A percentile compares a stretch with the other conserved stretches of the same genome.
Evolutionary conservation across 92 coral and sea anemone species (phyloP).

Genomic region (Porites divaricata): DNA sequence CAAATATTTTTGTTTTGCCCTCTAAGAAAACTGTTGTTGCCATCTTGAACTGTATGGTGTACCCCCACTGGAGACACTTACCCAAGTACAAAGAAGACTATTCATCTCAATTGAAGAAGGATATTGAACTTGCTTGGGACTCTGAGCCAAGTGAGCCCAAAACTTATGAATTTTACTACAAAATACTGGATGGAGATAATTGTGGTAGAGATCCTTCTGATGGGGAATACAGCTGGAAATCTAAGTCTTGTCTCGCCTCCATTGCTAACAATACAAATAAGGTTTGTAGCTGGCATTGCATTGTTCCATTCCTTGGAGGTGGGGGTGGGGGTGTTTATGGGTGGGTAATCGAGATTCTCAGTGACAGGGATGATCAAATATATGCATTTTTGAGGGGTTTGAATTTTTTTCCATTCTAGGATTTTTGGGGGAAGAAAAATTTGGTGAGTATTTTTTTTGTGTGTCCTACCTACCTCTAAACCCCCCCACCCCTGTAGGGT

Average conservation of each 20-base stretch:
- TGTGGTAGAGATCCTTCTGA: constrained; percentile 64
- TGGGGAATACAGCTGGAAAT: constrained; percentile 63
- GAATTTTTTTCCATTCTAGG: too few relatives aligned
- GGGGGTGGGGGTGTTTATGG: too few relatives aligned
- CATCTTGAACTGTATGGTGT: constrained; percentile 81
- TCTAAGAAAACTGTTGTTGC: constrained; percentile 92
- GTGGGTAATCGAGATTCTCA: too few relatives aligned
- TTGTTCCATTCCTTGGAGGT: too few relatives aligned
- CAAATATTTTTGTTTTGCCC: not conserved
- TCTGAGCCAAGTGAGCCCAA: constrained; percentile 90
- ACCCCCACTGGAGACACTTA: constrained; percentile 92
- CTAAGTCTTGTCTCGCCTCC: constrained; percentile 84
- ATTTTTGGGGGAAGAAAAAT: too few relatives aligned
- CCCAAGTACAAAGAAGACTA: constrained; percentile 69
- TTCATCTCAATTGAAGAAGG: constrained; percentile 64
- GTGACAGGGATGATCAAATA: too few relatives aligned
- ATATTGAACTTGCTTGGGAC: constrained; percentile 86
- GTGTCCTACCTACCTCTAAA: too few relatives aligned
- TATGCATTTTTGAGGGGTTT: too few relatives aligned
- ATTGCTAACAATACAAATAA: constrained; percentile 79
- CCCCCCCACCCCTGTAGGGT: too few relatives aligned
- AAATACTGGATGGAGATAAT: constrained; percentile 83
- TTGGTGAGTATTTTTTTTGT: too few relatives aligned
- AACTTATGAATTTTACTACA: constrained; percentile 79
- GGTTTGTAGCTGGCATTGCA: constrained; percentile 36